Evolutionary conservation across 2,797 vertebrate species (phyloP), one percentile per base, ranked within the genome.

Genomic region (Falco rusticolus): DNA sequence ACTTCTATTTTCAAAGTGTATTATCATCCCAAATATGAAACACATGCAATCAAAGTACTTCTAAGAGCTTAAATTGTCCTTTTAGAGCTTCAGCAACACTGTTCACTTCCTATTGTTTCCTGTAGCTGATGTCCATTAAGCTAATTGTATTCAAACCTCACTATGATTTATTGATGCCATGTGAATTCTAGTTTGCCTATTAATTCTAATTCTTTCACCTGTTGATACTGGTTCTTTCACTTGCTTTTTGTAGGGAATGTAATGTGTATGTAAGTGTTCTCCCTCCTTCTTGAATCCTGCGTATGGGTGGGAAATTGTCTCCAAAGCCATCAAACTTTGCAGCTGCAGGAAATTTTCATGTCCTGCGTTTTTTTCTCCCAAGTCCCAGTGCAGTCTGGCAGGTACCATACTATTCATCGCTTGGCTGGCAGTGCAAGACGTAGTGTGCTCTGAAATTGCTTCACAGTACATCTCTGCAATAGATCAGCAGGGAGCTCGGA

Each of bases 401-500:
- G 80, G 37, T 69, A 63, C 53, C 60, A 1, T 31, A 5, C 9
- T 57, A 1, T 51, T 77, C 89, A n/a, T 64, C 0, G 12, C 94
- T 87, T 57, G 92, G 69, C 93, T 94, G 89, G 63, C 61, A n/a
- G 25, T 24, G 89, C 43, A 48, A 87, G 92, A 70, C 33, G 0
- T 20, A 14, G 47, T 2, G 11, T 11, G 28, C 89, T 94, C 68
- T 3, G 83, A 53, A 95, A 84, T 78, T 87, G 84, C 84, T 87
- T 91, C 78, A 4, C 74, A 33, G 54, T 14, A 26, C 80, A 43
- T 74, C 92, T 86, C 94, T 91, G 84, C 95, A 51, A 11, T 50
- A 14, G 81, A 79, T 90, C 92, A 93, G 92, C 79, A 71, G 84
- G 92, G 76, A 92, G 92, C 92, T 89, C 81, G 8, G 89, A 41